These are phyloP conservation scores for Heliconius cydno DNA, from an alignment of 2,888 invertebrate species.

Conservation along the genomic window DNA sequence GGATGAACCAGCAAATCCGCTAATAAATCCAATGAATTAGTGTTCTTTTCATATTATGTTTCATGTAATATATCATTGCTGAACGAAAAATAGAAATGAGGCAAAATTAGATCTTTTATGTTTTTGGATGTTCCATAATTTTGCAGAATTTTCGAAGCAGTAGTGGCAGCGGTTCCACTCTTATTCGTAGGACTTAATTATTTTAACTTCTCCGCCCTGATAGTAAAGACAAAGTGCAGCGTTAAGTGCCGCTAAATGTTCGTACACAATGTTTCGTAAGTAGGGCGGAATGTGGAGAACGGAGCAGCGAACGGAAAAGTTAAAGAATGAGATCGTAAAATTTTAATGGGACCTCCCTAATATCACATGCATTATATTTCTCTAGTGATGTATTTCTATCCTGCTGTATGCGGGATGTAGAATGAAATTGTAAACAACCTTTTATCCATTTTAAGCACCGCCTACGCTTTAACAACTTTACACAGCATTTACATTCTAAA, in stretches of 20 bases:
- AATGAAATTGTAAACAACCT: neutral
- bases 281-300: neutral
- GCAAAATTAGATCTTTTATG: neutral
- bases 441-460: no score
- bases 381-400: neutral
- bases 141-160: no score
- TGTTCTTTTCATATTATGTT: neutral
- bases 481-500: no score
- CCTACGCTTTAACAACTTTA: no score
- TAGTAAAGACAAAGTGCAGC: neutral
- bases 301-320: neutral
- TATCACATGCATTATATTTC: neutral
- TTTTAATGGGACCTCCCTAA: neutral
- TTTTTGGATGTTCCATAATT: neutral
- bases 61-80: no score
- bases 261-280: neutral
- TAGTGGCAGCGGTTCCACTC: neutral
- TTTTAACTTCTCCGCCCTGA: neutral
- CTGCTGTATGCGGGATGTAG: neutral
- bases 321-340: neutral
- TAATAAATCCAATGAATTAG: conserved; percentile 6
- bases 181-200: neutral
- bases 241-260: neutral
- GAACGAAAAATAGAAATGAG: neutral
- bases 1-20: neutral